Base-by-base conservation (phyloP, 2,113 vertebrate genomes). In the Melanostigma gelatinosum region DNA sequence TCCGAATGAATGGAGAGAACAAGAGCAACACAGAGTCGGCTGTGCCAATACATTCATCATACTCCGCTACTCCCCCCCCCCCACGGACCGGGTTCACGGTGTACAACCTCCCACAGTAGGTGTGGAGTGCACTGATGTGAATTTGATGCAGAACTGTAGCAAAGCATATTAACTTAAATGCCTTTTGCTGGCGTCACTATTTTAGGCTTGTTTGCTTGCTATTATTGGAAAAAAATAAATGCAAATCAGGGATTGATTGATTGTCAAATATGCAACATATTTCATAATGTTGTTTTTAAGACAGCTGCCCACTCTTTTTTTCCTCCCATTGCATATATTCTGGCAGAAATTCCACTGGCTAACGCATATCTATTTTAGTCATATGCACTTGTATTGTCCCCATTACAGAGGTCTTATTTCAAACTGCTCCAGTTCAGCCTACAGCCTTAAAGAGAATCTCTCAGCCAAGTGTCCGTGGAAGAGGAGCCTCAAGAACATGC, bases 41-140 rank as follows among this genome's bases (percentile, higher is more conserved):
- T 86, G 78, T 85, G 81, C 93, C 91, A 90, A 93, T 90, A 91
- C 93, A 94, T 94, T 93, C 87, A 93, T 94, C 94, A 94, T 92
- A 88, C 86, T 87, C 87, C 52, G 65, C 80, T 85, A 76, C 71
- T 69, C 50, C 42, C 38, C 29, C 9, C 22, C 32, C 65, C 54
- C 61, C 36, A 27, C 29, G 62, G 70, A 85, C 80, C 55, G 8
- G 62, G 83, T 82, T 82, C 81, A 75, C 87, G 80, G 83, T 90
- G 86, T 86, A 85, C 85, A 89, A 68, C 87, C 88, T 87, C 88
- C 80, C 82, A 82, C 82, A 82, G 87, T 73, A 70, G 79, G 55
- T 61, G 82, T 42, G 64, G 52, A 75, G 73, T 15, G 69, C 57
- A 58, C 69, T 63, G 79, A 72, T 68, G 84, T 80, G 81, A 62